phyloP scores from a whole-genome alignment of 1,140 invertebrate genomes.

The Melanaphis sacchari region DNA sequence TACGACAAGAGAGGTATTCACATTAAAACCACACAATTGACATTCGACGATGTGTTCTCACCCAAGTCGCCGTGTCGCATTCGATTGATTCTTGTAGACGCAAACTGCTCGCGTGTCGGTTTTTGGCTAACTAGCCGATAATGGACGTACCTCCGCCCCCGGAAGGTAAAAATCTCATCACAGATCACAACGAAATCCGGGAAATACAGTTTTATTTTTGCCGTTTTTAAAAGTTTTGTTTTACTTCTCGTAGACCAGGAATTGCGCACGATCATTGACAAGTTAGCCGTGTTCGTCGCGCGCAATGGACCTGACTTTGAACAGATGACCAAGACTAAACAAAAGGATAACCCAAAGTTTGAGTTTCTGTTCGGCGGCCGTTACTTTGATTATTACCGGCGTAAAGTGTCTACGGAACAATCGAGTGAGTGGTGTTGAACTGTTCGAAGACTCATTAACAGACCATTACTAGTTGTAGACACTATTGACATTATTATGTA shows the following conservation, averaged over 20 bases:
- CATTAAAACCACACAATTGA: background rate
- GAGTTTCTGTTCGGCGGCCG: constrained; percentile 96
- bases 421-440: constrained; percentile 78
- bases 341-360: constrained; percentile 96
- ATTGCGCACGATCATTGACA: constrained; percentile 95
- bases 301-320: constrained; percentile 98
- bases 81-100: background rate
- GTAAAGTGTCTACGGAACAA: constrained; percentile 90
- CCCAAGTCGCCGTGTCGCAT: background rate
- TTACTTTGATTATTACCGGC: constrained; percentile 95
- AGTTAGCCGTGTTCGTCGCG: constrained; percentile 97
- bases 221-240: background rate
- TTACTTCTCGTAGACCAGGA: constrained; percentile 78
- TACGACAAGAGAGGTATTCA: background rate
- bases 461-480: background rate
- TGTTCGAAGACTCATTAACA: background rate
- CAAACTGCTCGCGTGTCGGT: too few species aligned
- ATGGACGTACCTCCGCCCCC: constrained; percentile 66
- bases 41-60: background rate
- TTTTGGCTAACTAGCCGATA: background rate
- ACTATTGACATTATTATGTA: background rate
- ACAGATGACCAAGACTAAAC: constrained; percentile 96
- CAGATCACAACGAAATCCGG: background rate
- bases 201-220: background rate
- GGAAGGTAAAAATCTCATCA: constrained; percentile 63